Base-by-base conservation (phyloP, 2,797 vertebrate genomes). In the Channallabes apus region DNA sequence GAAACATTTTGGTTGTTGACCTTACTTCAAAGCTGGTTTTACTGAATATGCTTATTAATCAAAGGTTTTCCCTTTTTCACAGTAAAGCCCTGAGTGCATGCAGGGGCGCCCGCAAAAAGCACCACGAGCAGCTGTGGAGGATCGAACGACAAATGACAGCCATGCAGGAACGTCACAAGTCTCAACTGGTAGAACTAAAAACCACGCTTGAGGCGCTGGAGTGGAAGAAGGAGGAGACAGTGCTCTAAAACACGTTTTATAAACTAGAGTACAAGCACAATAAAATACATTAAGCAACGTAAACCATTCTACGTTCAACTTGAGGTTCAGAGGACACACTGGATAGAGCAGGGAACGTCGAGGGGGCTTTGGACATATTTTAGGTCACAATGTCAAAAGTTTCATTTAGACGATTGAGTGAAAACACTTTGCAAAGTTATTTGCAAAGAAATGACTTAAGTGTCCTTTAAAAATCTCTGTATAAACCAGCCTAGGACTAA, bases 81-180 rank as follows among this genome's bases (percentile, higher is more conserved):
- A 99, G 98, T 11, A 94, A 96, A 88, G 94, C 96, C 86, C 89
- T 96, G 85, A 93, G 93, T 73, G 94, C 95, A 0, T 96, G 96
- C 91, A 92, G 95, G 38, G 95, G 93, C 38, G 94, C 96, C 67
- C 95, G 96, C 38, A 94, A 92, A 86, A 98, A 96, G 90, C 96
- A 97, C 87, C 94, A 95, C 1, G 95, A 96, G 85, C 97, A 97
- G 89, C 91, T 94, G 88, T 93, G 92, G 93, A 92, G 90, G 84
- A 90, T 98, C 92, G 96, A 98, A 90, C 92, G 91, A 84, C 97
- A 95, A 91, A 87, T 95, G 56, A 88, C 87, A 0, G 91, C 92
- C 38, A 93, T 97, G 95, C 90, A 91, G 38, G 93, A 96, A 80
- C 93, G 90, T 77, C 96, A 97, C 4, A 88, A 90, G 0, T 87